phyloP scores from a whole-genome alignment of 2,113 vertebrate species.

The Bubo scandiacus region DNA sequence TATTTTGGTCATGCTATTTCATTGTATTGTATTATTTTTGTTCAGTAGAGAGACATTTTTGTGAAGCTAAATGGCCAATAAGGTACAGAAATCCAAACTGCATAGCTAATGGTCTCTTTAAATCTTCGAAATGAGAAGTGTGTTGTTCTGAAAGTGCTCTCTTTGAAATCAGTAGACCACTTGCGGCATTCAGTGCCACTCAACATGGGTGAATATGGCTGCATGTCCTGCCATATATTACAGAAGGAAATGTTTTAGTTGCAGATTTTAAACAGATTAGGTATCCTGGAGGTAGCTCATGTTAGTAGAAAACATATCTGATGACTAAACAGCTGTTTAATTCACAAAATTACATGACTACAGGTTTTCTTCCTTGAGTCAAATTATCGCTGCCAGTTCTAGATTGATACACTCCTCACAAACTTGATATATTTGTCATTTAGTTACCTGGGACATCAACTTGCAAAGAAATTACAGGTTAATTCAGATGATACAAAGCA shows the following conservation, averaged over 20 bases:
- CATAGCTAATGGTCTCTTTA: neutral
- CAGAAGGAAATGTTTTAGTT: neutral
- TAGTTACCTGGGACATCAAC: neutral
- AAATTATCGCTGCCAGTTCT: neutral
- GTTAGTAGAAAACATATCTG: neutral
- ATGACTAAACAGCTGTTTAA: neutral
- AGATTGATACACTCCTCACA: neutral
- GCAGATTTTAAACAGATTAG: neutral
- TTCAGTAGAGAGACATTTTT: neutral
- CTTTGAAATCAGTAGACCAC: neutral
- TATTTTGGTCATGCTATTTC: neutral
- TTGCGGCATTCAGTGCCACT: neutral
- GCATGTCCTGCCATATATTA: neutral
- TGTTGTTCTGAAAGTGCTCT: neutral
- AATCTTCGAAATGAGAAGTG: neutral
- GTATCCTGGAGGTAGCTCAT: neutral
- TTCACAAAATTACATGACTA: neutral
- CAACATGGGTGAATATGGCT: neutral
- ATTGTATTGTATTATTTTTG: neutral
- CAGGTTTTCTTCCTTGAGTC: neutral
- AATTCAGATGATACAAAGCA: neutral
- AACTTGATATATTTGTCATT: neutral
- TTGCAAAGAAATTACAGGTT: conserved; percentile 25
- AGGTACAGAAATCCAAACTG: neutral
- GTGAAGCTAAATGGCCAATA: neutral